Evolutionary conservation across 2,888 invertebrate genomes (phyloP).

Genomic region (Eutolmus rufibarbis): DNA sequence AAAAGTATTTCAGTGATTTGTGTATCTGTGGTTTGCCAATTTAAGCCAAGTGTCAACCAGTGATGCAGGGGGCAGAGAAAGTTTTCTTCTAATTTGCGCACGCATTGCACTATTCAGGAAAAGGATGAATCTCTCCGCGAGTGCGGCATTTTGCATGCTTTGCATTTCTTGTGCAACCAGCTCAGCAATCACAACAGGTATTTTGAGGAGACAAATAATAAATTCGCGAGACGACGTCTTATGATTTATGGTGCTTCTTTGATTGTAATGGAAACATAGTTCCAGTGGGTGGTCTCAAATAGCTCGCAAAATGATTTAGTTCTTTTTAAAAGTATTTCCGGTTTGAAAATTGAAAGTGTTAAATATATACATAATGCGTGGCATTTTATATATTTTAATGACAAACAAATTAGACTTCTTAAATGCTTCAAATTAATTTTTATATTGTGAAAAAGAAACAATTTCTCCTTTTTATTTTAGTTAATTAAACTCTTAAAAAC

Average conservation of each 20-base stretch:
- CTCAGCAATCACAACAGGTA: not conserved
- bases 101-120: not conserved
- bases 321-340: not conserved
- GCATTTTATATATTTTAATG: too few relatives aligned
- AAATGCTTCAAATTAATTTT: too few relatives aligned
- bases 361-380: too few relatives aligned
- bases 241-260: not conserved
- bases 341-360: not conserved
- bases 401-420: too few relatives aligned
- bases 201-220: not conserved
- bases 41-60: not conserved
- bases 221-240: not conserved
- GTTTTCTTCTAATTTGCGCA: not conserved
- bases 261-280: not conserved
- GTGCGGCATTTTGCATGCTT: not conserved
- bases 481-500: too few relatives aligned
- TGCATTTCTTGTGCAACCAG: not conserved
- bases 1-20: not conserved
- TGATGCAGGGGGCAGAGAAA: not conserved
- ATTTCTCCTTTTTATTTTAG: too few relatives aligned
- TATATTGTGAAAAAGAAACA: too few relatives aligned
- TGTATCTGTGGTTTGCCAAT: not conserved
- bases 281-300: not conserved
- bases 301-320: not conserved
- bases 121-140: not conserved